These are phyloP conservation scores for Coilia nasus DNA, from an alignment of 2,797 vertebrate species.

Conservation along the genomic window DNA sequence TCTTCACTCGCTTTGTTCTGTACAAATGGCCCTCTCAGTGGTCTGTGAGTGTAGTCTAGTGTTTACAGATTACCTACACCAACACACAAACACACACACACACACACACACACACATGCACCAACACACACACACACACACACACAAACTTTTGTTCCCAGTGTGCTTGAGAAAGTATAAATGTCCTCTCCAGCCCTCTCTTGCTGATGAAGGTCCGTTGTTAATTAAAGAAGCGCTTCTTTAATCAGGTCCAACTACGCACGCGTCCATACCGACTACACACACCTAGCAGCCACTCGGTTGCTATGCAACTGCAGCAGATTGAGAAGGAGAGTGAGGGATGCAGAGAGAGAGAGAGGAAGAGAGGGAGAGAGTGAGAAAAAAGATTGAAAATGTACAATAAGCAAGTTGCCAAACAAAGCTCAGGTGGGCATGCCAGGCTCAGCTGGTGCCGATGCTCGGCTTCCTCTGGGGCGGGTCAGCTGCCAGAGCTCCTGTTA, in stretches of 20 bases:
- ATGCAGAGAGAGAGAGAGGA: neutral
- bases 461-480: neutral
- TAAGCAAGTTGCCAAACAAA: conserved; percentile 50
- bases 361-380: neutral
- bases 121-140: neutral
- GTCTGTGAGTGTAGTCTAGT: neutral
- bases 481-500: neutral
- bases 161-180: conserved; percentile 36
- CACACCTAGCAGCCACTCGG: conserved; percentile 61
- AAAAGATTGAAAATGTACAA: conserved; percentile 46
- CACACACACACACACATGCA: conserved; percentile 10
- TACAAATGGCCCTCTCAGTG: neutral
- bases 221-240: conserved; percentile 55
- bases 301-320: conserved; percentile 65
- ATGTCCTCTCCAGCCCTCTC: conserved; percentile 35
- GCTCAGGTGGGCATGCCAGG: neutral
- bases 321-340: neutral
- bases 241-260: conserved; percentile 47
- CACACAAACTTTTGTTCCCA: conserved; percentile 28
- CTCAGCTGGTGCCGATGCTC: neutral
- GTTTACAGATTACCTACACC: neutral
- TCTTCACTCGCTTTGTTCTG: neutral
- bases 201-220: conserved; percentile 35
- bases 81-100: neutral
- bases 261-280: conserved; percentile 42